phyloP scores from a whole-genome alignment of 2,888 invertebrate genomes.

The Deilephila porcellus region DNA sequence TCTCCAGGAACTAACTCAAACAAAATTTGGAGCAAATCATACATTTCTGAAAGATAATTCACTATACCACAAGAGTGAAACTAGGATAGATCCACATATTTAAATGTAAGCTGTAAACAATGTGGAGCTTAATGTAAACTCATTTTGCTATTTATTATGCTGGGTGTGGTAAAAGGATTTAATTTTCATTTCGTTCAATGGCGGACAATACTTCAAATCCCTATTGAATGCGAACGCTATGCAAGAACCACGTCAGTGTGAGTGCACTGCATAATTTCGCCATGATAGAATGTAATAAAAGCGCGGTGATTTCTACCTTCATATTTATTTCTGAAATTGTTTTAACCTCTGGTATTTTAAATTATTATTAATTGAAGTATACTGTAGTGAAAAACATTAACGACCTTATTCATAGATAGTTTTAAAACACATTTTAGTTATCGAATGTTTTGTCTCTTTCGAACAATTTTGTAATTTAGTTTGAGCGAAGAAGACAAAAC shows the following conservation, averaged over 20 bases:
- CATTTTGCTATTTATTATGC: slow-evolving; percentile 18
- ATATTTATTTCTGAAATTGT: neutral
- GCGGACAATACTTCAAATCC: slow-evolving; percentile 18
- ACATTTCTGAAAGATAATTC: neutral
- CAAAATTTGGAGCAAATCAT: no score
- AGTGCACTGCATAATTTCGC: neutral
- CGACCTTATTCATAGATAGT: no score
- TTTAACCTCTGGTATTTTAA: neutral
- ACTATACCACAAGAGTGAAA: neutral
- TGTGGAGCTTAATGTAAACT: neutral
- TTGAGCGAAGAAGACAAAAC: no score
- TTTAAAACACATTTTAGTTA: no score
- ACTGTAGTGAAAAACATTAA: no score
- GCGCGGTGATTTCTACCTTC: neutral
- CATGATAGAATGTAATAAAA: neutral
- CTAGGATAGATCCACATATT: neutral
- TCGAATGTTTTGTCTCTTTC: no score
- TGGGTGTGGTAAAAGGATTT: slow-evolving; percentile 31
- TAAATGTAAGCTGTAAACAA: neutral
- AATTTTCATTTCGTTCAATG: slow-evolving; percentile 28
- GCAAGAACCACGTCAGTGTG: neutral
- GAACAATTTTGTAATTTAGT: no score
- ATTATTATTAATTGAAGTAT: no score
- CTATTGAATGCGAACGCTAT: slow-evolving; percentile 11
- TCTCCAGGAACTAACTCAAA: no score